phyloP scores from a whole-genome alignment of 2,888 invertebrate species.

The Synergus umbraculus region DNA sequence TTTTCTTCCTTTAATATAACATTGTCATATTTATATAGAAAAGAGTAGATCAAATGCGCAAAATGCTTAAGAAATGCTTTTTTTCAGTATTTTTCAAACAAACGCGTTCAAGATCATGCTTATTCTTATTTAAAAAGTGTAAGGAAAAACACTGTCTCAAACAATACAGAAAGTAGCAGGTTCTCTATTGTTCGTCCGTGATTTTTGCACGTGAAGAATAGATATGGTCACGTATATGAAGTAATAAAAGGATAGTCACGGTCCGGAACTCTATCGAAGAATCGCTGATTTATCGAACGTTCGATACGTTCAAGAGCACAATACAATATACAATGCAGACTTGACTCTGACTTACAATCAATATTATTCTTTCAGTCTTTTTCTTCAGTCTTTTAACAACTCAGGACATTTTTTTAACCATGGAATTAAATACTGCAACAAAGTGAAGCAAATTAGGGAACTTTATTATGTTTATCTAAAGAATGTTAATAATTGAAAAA shows the following conservation, averaged over 20 bases:
- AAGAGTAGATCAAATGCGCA: not conserved
- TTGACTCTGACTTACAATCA: slow-evolving; percentile 5
- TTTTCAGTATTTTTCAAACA: not conserved
- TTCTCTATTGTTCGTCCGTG: slow-evolving; percentile 12
- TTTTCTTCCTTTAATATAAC: not conserved
- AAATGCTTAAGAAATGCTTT: not conserved
- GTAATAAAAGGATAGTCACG: slow-evolving; percentile 37
- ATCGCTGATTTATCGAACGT: slow-evolving; percentile 22
- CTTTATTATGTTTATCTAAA: not conserved
- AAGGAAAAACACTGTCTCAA: not conserved
- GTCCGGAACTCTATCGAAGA: slow-evolving; percentile 24
- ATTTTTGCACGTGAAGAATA: slow-evolving; percentile 5
- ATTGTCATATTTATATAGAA: too few relatives aligned
- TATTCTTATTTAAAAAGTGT: not conserved
- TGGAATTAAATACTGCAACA: not conserved
- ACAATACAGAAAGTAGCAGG: slow-evolving; percentile 20
- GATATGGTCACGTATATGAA: slow-evolving; percentile 27
- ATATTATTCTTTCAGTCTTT: slow-evolving; percentile 20
- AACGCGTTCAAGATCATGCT: not conserved
- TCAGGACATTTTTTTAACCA: slow-evolving; percentile 1
- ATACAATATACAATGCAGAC: not conserved
- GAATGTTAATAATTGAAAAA: not conserved
- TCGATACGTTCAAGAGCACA: slow-evolving; percentile 30
- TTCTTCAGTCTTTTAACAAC: slow-evolving; percentile 1
- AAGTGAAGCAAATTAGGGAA: not conserved